Base-by-base conservation (phyloP, 2,888 invertebrate genomes). In the Lottia gigantea region DNA sequence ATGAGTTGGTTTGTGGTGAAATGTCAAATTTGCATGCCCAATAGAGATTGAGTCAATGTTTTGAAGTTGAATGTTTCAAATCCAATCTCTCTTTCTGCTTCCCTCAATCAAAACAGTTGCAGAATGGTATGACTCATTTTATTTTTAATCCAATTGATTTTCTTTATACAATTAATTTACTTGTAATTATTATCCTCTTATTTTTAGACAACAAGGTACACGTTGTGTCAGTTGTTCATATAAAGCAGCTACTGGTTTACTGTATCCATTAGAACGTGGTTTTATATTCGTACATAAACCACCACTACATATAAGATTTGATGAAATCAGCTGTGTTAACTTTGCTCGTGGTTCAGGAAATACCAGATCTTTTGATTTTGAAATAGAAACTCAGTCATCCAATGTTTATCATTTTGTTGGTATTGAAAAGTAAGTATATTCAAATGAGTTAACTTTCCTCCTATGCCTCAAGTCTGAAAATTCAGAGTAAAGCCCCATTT, bases 221-320 rank as follows among this genome's bases (percentile, higher is more conserved):
- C 94, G 96, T 0, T 96, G 96, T 0, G 93, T 98, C 67, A 93
- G 95, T 66, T 99, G 98, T 88, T 98, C 98, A 0, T 98, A 96
- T 90, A 98, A 97, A 89, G 98, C 98, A 12, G 95, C 98, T 0
- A 97, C 97, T 0, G 99, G 99, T 0, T 95, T 96, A 86, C 90
- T 99, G 66, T 99, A 99, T 90, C 99, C 99, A 0, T 89, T 99
- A 62, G 99, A 99, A 89, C 92, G 98, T 82, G 98, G 99, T 14
- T 98, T 99, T 87, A 97, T 99, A 81, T 99, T 97, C 88, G 95
- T 99, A 1, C 98, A 98, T 90, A 99, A 99, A 88, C 99, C 99
- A 0, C 98, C 99, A 0, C 93, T 99, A 74, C 98, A 98, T 85
- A 96, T 99, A 73, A 93, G 98, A 3, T 98, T 98, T 87, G 99